phyloP scores from a whole-genome alignment of 2,888 invertebrate species.

The Thymelicus sylvestris region DNA sequence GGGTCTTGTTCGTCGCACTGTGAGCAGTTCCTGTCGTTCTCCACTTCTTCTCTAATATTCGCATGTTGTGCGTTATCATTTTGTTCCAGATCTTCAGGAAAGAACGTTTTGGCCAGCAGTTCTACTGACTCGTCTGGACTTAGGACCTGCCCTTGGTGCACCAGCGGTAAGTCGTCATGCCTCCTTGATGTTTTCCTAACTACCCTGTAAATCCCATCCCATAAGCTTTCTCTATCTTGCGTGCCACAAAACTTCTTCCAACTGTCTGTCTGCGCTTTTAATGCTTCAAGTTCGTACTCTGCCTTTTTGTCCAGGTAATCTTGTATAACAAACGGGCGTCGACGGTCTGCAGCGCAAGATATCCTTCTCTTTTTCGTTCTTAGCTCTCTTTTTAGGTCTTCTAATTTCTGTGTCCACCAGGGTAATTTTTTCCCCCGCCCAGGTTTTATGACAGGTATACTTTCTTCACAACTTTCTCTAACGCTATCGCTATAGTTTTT shows the following conservation, averaged over 20 bases:
- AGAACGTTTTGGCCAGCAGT: not conserved
- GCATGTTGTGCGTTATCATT: not conserved
- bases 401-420: conserved; percentile 9
- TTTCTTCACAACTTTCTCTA: not conserved
- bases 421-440: conserved; percentile 21
- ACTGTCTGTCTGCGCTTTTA: conserved; percentile 33
- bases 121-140: not conserved
- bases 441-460: conserved; percentile 39
- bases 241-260: conserved; percentile 41
- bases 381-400: not conserved
- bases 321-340: too few relatives aligned
- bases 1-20: not conserved
- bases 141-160: not conserved
- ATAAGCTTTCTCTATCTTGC: conserved; percentile 41
- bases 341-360: too few relatives aligned
- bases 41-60: not conserved
- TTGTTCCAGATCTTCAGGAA: not conserved
- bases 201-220: conserved; percentile 42
- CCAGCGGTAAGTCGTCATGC: not conserved
- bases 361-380: too few relatives aligned
- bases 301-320: too few relatives aligned
- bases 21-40: not conserved
- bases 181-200: conserved; percentile 22
- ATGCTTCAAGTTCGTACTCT: too few relatives aligned
- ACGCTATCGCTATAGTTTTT: not conserved